Evolutionary conservation across 2,888 invertebrate species (phyloP).

Genomic region (Omphaloscelis lunosa): DNA sequence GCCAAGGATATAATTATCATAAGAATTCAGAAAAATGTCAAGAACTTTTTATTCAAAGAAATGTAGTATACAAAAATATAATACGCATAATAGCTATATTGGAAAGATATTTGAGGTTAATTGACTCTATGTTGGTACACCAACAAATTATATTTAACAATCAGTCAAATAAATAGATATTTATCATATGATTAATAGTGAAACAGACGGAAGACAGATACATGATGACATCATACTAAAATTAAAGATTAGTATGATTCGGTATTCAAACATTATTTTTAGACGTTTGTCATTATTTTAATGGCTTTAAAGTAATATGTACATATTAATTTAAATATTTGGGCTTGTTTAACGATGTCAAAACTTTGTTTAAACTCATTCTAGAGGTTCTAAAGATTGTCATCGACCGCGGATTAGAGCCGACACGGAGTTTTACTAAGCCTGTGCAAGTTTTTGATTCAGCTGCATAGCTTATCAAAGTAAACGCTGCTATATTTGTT

Average conservation of each 20-base stretch:
- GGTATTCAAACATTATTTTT: conserved; percentile 42
- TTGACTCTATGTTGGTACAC: conserved; percentile 20
- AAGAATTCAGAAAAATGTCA: not conserved
- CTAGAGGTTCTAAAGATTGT: not conserved
- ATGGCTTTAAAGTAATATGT: conserved; percentile 15
- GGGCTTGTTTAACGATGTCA: conserved; percentile 2
- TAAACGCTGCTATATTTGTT: conserved; percentile 45
- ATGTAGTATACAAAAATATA: not conserved
- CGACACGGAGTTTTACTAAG: not conserved
- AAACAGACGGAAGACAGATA: conserved; percentile 39
- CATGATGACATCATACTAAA: conserved; percentile 42
- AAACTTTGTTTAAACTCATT: not conserved
- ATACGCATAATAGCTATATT: not conserved
- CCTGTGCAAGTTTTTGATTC: conserved; percentile 35
- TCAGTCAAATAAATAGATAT: conserved; percentile 20
- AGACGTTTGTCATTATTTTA: conserved; percentile 30
- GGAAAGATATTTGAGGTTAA: not conserved
- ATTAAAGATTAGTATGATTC: conserved; percentile 33
- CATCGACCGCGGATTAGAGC: not conserved
- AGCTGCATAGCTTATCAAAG: conserved; percentile 15
- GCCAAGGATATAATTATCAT: conserved; percentile 40
- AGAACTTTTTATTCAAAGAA: not conserved
- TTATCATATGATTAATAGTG: conserved; percentile 28
- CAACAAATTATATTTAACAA: conserved; percentile 14
- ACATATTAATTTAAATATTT: conserved; percentile 35